Conservation (phyloP, 2,113 vertebrate genomes). For the Oenanthe oenanthe region DNA sequence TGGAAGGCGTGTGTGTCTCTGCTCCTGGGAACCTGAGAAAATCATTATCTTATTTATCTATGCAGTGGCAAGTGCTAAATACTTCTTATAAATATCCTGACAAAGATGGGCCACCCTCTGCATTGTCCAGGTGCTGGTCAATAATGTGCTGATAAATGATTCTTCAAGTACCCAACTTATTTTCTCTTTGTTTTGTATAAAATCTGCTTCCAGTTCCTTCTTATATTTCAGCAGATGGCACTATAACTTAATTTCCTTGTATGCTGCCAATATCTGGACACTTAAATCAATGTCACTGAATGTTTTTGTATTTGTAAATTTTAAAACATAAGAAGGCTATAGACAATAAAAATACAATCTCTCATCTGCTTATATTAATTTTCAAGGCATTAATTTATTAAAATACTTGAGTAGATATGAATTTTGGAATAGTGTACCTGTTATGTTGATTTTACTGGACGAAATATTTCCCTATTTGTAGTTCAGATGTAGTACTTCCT, state of each 20-base stretch:
- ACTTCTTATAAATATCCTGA: background rate
- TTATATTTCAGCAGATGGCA: slow-evolving; percentile 59
- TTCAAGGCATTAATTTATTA: background rate
- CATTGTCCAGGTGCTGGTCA: background rate
- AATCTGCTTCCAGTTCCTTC: background rate
- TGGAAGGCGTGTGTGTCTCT: background rate
- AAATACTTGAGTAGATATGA: background rate
- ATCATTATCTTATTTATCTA: background rate
- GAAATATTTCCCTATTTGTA: background rate
- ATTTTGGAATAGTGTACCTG: background rate
- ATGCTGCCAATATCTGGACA: background rate
- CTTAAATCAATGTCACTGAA: background rate
- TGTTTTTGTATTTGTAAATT: slow-evolving; percentile 8
- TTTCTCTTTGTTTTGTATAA: background rate
- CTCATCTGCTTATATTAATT: background rate
- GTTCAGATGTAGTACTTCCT: background rate
- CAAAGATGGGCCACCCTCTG: background rate
- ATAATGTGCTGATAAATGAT: background rate
- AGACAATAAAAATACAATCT: background rate
- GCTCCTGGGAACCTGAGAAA: background rate
- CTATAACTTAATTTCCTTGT: slow-evolving; percentile 57
- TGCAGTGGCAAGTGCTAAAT: background rate
- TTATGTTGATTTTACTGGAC: background rate
- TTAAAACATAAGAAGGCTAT: background rate
- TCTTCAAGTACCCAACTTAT: background rate